A percentile compares a stretch with the other conserved stretches of the same genome.
Evolutionary conservation across 2,113 vertebrate species (phyloP).

Genomic region (Ranitomeya imitator): DNA sequence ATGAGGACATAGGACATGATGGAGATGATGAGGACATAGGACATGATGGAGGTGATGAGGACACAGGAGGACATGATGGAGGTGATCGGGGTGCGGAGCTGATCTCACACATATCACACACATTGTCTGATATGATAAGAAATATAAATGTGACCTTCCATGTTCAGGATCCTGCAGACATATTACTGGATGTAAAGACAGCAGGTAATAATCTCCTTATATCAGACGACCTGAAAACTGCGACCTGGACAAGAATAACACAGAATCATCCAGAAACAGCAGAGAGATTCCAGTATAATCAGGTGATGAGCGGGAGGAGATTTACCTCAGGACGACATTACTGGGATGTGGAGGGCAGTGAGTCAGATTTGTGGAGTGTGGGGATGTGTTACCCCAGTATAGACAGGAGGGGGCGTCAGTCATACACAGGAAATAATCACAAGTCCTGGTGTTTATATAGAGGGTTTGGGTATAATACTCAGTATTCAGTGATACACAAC

Average conservation of each 20-base stretch:
- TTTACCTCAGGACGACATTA: slow-evolving; percentile 16
- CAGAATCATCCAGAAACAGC: not conserved
- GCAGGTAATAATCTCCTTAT: not conserved
- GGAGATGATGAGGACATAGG: too few relatives aligned
- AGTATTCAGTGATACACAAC: not conserved
- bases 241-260: fast-evolving
- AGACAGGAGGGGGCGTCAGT: too few relatives aligned
- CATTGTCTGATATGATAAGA: too few relatives aligned
- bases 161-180: not conserved
- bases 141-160: not conserved
- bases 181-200: not conserved
- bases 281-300: not conserved
- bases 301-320: not conserved
- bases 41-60: too few relatives aligned
- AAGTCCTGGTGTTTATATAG: too few relatives aligned
- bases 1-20: not conserved
- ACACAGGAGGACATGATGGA: too few relatives aligned
- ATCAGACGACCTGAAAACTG: not conserved
- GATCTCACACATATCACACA: too few relatives aligned
- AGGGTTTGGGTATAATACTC: not conserved
- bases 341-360: slow-evolving; percentile 22
- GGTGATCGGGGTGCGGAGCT: not conserved
- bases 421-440: too few relatives aligned
- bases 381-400: too few relatives aligned
- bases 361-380: too few relatives aligned